Conservation (phyloP, 2,888 invertebrate species). For the Griposia aprilina region DNA sequence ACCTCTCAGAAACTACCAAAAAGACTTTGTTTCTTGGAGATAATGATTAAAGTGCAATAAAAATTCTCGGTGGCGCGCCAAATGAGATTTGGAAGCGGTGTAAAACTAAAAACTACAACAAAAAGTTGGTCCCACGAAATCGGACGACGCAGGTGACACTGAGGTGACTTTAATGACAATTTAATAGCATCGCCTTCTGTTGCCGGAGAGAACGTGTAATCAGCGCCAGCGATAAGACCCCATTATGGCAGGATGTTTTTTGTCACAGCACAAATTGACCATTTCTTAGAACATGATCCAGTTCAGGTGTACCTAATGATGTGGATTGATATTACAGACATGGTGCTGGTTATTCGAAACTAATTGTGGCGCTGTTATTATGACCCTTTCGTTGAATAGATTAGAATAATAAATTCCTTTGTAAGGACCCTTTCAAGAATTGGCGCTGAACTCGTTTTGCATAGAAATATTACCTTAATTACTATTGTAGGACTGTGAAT, state of each 20-base stretch:
- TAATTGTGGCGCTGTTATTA: conserved; percentile 52
- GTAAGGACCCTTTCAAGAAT: conserved; percentile 19
- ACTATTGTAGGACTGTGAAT: neutral
- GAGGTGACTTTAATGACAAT: conserved; percentile 89
- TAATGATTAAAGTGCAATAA: conserved; percentile 75
- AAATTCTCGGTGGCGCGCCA: conserved; percentile 48
- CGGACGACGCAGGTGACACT: conserved; percentile 87
- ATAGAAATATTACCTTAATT: conserved; percentile 21
- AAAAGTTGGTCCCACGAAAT: conserved; percentile 87
- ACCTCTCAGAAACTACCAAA: conserved; percentile 60
- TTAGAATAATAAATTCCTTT: conserved; percentile 50
- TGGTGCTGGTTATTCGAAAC: conserved; percentile 41
- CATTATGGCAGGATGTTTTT: conserved; percentile 81
- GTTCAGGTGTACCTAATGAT: conserved; percentile 71
- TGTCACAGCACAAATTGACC: conserved; percentile 78
- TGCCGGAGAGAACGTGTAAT: conserved; percentile 85
- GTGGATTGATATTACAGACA: conserved; percentile 63
- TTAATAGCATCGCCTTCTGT: conserved; percentile 89
- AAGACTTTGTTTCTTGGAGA: conserved; percentile 66
- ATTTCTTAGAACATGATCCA: conserved; percentile 79
- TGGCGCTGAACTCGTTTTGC: conserved; percentile 20
- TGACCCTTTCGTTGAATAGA: conserved; percentile 21
- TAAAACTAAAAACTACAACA: conserved; percentile 88
- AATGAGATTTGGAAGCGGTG: conserved; percentile 71
- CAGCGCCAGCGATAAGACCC: conserved; percentile 86